Conservation (phyloP, 2,888 invertebrate genomes). For the Thymelicus sylvestris region DNA sequence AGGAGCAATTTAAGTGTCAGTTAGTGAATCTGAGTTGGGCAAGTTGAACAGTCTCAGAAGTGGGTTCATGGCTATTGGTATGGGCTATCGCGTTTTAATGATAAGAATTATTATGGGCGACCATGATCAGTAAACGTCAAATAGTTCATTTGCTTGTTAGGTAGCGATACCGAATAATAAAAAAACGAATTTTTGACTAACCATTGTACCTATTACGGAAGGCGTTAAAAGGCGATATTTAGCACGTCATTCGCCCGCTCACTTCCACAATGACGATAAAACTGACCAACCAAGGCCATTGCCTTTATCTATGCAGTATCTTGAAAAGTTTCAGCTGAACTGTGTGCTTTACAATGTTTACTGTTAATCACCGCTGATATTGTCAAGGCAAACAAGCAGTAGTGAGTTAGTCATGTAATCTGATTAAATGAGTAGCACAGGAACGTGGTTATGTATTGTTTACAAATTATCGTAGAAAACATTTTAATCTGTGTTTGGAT, state of each 20-base stretch:
- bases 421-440: neutral
- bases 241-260: slow-evolving; percentile 5
- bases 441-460: neutral
- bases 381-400: neutral
- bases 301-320: slow-evolving; percentile 11
- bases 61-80: too few relatives aligned
- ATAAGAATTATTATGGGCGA: too few relatives aligned
- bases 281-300: neutral
- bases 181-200: neutral
- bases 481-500: too few relatives aligned
- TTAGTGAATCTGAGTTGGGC: too few relatives aligned
- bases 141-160: too few relatives aligned
- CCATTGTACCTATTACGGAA: neutral
- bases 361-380: neutral
- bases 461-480: too few relatives aligned
- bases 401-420: neutral
- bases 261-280: slow-evolving; percentile 11
- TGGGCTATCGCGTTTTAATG: too few relatives aligned
- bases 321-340: slow-evolving; percentile 3
- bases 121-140: too few relatives aligned
- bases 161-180: too few relatives aligned
- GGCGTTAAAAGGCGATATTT: neutral
- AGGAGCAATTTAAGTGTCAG: too few relatives aligned
- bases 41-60: too few relatives aligned
- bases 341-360: slow-evolving; percentile 5